A percentile compares a stretch with the other conserved stretches of the same genome.
phyloP scores from a whole-genome alignment of 2,797 vertebrate species.

The Anguilla pacifica region DNA sequence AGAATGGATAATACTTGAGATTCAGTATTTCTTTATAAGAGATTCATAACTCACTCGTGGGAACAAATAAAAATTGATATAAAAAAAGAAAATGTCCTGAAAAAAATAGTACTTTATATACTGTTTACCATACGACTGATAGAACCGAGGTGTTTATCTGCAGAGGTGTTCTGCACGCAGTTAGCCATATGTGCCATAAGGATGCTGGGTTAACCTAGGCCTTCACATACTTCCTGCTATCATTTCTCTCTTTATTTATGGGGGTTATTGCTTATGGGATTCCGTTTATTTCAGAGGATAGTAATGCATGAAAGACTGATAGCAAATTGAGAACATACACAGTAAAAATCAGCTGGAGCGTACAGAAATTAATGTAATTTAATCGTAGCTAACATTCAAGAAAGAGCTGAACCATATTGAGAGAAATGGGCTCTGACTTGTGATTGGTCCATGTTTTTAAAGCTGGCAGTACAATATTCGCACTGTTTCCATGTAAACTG shows the following conservation, averaged over 20 bases:
- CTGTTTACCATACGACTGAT: not conserved
- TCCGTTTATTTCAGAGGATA: not conserved
- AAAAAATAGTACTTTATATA: not conserved
- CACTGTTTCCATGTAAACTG: too few species aligned
- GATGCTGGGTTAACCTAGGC: not conserved
- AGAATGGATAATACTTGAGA: not conserved
- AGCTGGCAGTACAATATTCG: too few species aligned
- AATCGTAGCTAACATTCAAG: not conserved
- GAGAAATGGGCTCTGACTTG: too few species aligned
- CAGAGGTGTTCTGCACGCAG: not conserved
- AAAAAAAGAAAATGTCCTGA: not conserved
- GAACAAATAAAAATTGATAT: not conserved
- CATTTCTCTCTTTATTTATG: not conserved
- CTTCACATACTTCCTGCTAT: not conserved
- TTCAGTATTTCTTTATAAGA: not conserved
- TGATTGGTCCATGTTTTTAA: too few species aligned
- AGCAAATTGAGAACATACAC: not conserved
- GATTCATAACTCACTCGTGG: not conserved
- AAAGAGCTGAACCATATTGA: too few species aligned
- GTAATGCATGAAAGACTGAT: not conserved
- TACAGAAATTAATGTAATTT: not conserved
- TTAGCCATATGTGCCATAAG: not conserved
- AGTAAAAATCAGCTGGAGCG: not conserved
- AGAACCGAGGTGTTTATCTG: not conserved
- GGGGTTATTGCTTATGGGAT: too few species aligned